Conservation (phyloP, 2,113 vertebrate genomes). For the Clarias magur region DNA sequence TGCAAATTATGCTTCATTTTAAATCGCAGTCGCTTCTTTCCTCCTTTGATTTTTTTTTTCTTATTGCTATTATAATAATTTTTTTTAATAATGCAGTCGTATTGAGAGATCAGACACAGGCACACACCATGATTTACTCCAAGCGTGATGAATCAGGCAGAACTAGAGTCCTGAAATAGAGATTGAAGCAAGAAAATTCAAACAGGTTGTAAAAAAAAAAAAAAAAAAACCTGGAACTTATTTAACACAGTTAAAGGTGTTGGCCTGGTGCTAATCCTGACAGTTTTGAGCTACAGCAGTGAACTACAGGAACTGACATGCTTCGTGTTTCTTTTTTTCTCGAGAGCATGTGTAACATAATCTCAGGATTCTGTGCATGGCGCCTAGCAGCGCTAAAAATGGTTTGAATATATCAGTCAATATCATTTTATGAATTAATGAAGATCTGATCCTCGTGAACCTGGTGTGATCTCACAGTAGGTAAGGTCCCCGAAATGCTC, state of each 20-base stretch:
- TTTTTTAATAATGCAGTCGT: neutral
- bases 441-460: neutral
- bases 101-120: neutral
- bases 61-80: neutral
- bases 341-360: neutral
- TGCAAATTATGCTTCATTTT: neutral
- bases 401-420: no score
- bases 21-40: neutral
- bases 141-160: neutral
- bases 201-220: neutral
- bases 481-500: neutral
- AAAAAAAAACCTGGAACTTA: neutral
- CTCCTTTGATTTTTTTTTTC: neutral
- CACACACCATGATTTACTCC: neutral
- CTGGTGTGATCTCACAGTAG: neutral
- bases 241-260: constrained; percentile 9
- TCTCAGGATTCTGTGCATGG: neutral
- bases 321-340: neutral
- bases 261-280: neutral
- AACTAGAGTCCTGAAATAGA: neutral
- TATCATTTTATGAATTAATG: neutral
- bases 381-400: neutral
- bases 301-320: neutral
- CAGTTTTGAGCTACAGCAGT: neutral
- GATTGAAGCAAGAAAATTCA: neutral